Evolutionary conservation across 2,888 invertebrate genomes (phyloP).

Genomic region (Nymphalis c-album): DNA sequence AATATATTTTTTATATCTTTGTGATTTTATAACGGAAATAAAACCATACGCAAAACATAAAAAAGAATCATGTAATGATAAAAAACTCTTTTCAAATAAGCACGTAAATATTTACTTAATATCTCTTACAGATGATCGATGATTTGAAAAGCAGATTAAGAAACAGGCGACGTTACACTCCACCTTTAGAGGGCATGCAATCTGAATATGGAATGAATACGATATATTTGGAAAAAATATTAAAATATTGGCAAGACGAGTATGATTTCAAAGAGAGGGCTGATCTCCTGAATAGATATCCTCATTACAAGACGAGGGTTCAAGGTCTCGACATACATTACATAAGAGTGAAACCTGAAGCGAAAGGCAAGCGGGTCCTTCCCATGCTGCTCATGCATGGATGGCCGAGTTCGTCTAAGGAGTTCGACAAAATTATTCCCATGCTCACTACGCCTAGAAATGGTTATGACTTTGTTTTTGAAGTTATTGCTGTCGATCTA

Average conservation of each 20-base stretch:
- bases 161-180: constrained; percentile 73
- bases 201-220: constrained; percentile 93
- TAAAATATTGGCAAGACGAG: constrained; percentile 88
- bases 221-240: constrained; percentile 83
- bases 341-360: constrained; percentile 83
- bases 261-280: constrained; percentile 86
- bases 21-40: no score
- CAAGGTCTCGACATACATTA: constrained; percentile 89
- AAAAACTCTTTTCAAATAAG: no score
- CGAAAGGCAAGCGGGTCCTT: constrained; percentile 55
- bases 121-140: constrained; percentile 68
- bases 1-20: neutral
- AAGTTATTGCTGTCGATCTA: constrained; percentile 85
- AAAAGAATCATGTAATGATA: no score
- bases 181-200: constrained; percentile 84
- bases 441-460: constrained; percentile 79
- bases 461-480: constrained; percentile 84
- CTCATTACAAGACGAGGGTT: constrained; percentile 89
- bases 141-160: constrained; percentile 80
- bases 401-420: constrained; percentile 93
- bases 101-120: neutral
- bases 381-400: constrained; percentile 90
- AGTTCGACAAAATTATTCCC: constrained; percentile 89
- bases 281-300: constrained; percentile 84
- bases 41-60: no score